Base-by-base conservation (phyloP, 2,797 vertebrate genomes). In the Lerista edwardsae region DNA sequence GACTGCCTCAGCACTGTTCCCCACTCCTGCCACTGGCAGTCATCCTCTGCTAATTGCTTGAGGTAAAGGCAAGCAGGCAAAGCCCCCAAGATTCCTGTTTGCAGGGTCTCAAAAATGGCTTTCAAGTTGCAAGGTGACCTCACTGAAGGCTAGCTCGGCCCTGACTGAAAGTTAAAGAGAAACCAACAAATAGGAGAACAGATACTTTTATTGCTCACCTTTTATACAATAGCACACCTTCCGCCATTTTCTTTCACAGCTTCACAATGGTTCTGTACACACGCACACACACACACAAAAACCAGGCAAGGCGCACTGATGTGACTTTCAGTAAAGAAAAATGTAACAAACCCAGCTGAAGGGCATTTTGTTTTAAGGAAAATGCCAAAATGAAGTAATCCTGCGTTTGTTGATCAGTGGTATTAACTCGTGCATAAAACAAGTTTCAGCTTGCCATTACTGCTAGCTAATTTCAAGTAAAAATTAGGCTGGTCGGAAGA, bases 141-240 rank as follows among this genome's bases (percentile, higher is more conserved):
- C 3, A 77, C 14, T 79, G 75, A 44, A 90, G n/a, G 68, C 82
- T 73, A 64, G 84, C 76, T 87, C 47, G 78, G 6, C 61, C 55
- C 57, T 41, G 55, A 71, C 55, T 84, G 86, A 75, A 21, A 73
- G 88, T 64, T 83, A 92, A 93, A 95, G 88, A 75, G 94, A 94
- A 94, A 76, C 67, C 88, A 90, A 87, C 88, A 86, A 93, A 91
- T 85, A 62, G 71, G n/a, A 88, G 93, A 95, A 95, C 93, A 94
- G 92, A 90, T 93, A 94, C 93, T 97, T 95, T 98, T 98, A 98
- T 98, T 98, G 96, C 97, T 97, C 96, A 96, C 95, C 96, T 96
- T 96, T 96, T 96, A 96, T 95, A 96, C 97, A 97, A 94, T 95
- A 96, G 93, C 97, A 97, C 93, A 96, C 97, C 93, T 97, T 95